These are phyloP conservation scores for Sakesphorus luctuosus DNA, from an alignment of 2,113 vertebrate genomes.

Conservation along the genomic window DNA sequence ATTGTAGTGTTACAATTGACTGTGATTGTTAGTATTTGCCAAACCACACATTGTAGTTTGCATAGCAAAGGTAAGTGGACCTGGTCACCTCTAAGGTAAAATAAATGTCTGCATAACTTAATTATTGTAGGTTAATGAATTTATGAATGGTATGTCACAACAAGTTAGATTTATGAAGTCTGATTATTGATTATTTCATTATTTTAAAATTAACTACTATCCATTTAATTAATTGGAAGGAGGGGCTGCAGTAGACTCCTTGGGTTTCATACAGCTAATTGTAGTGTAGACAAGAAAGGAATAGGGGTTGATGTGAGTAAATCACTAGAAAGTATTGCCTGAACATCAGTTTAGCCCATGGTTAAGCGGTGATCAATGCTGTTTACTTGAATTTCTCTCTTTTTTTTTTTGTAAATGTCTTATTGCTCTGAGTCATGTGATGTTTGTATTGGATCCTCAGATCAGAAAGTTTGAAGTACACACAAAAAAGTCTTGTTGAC, in stretches of 20 bases:
- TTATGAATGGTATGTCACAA: neutral
- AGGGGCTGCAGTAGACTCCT: accelerated
- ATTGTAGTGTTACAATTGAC: neutral
- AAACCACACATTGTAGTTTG: neutral
- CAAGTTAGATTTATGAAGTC: neutral
- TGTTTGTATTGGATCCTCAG: neutral
- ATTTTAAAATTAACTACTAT: neutral
- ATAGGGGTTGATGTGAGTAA: neutral
- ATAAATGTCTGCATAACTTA: neutral
- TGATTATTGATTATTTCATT: neutral
- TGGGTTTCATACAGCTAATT: neutral
- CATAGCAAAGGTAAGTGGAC: neutral
- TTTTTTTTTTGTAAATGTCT: neutral
- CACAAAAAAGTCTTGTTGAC: neutral
- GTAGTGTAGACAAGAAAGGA: neutral
- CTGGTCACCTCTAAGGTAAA: neutral
- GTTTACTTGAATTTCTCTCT: neutral
- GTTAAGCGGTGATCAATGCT: neutral
- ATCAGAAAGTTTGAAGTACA: neutral
- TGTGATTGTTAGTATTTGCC: neutral
- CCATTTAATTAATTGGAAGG: neutral
- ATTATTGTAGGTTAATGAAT: neutral
- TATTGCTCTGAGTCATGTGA: neutral
- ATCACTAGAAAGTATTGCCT: neutral
- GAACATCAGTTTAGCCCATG: neutral